These are phyloP conservation scores for Lagopus leucura DNA, from an alignment of 2,113 vertebrate species.

Conservation along the genomic window DNA sequence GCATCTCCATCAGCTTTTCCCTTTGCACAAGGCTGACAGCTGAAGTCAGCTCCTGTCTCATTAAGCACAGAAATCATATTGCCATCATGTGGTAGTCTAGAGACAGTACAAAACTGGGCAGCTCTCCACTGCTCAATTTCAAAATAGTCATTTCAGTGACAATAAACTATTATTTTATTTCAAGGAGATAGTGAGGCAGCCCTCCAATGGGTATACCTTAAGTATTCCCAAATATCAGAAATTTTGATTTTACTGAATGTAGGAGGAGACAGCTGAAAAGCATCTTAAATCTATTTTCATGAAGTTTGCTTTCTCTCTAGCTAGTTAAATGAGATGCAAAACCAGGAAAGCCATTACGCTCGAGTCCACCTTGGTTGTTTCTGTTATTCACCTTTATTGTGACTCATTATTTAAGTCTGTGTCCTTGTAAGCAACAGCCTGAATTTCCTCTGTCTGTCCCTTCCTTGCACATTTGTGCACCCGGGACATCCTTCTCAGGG, in stretches of 20 bases:
- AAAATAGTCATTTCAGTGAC: background rate
- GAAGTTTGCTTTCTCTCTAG: background rate
- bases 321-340: background rate
- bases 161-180: background rate
- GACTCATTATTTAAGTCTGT: background rate
- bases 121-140: background rate
- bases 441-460: background rate
- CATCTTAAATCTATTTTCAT: background rate
- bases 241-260: background rate
- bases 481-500: background rate
- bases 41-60: background rate
- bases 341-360: background rate
- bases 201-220: background rate
- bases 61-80: slow-evolving; percentile 11
- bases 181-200: background rate
- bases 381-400: background rate
- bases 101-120: background rate
- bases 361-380: background rate
- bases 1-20: background rate
- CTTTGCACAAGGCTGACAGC: background rate
- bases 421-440: background rate
- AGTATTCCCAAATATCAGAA: background rate
- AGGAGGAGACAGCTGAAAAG: background rate
- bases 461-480: background rate
- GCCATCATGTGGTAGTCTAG: slow-evolving; percentile 24